Evolutionary conservation across 2,797 vertebrate genomes (phyloP), one percentile per base, ranked within the genome.

Genomic region (Pangasius mekongensis): DNA sequence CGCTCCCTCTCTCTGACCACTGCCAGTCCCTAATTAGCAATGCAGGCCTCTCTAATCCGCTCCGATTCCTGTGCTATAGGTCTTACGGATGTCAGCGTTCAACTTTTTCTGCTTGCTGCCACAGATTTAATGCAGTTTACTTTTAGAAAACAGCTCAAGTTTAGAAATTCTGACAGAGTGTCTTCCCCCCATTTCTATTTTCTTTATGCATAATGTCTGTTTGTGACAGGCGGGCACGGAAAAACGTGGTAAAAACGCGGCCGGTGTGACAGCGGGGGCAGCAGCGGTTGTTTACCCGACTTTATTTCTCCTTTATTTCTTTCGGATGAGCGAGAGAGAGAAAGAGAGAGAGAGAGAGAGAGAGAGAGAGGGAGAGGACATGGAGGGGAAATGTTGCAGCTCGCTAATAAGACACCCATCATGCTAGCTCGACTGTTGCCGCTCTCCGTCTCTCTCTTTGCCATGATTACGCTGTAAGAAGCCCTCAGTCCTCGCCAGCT

Each of bases 401-500:
- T 97, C 94, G 95, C 96, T 99, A 98, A 98, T 97, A 97, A 97
- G 98, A 97, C 96, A 96, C 97, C 95, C 95, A 95, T 98, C 97
- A 97, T 96, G 97, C 96, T 96, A 96, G 95, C 97, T 96, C 93
- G 93, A 93, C 97, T 95, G 97, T 97, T 97, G 96, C 97, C 94
- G 83, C 47, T 88, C 62, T 88, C 83, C 64, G 52, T 85, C 83
- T 71, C 60, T 71, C 82, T 74, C 87, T 84, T 95, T 93, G 0
- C 97, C 95, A 95, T 98, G 97, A 98, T 99, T 98, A 98, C 98
- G 97, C 97, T 98, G 96, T 98, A 96, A 97, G 97, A 97, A 96
- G 95, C 95, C 88, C 94, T 95, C 95, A 93, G 96, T 96, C 91
- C 96, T 96, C 94, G 93, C 94, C 96, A 97, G 97, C 97, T 97